A percentile compares a stretch with the other conserved stretches of the same genome.
Conservation (phyloP, 2,113 vertebrate genomes). For the Caranx ignobilis region DNA sequence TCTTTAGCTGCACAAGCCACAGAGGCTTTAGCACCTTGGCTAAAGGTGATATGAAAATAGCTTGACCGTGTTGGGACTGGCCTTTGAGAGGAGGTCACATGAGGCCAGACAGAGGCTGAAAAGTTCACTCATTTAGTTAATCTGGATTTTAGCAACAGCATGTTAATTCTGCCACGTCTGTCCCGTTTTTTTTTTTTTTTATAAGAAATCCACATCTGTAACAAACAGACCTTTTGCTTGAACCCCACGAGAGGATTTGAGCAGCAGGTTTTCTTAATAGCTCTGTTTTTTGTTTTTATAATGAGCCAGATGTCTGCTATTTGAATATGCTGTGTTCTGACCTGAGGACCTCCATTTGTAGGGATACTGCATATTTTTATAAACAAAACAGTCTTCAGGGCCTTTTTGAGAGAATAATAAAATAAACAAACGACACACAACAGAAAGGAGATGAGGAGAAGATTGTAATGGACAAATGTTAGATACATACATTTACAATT, state of each 20-base stretch:
- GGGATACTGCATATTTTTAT: neutral
- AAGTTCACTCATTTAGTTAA: slow-evolving; percentile 12
- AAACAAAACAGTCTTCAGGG: neutral
- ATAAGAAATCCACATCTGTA: neutral
- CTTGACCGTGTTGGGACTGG: neutral
- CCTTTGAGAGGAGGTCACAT: neutral
- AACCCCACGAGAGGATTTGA: neutral
- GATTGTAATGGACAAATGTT: too few relatives aligned
- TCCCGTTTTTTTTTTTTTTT: neutral
- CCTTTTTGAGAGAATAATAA: too few relatives aligned
- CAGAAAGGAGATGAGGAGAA: too few relatives aligned
- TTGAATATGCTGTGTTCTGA: neutral
- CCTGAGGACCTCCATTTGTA: neutral
- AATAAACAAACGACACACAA: too few relatives aligned
- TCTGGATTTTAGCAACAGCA: slow-evolving; percentile 15
- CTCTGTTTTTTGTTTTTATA: neutral
- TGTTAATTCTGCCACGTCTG: neutral
- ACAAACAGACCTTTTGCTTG: slow-evolving; percentile 2
- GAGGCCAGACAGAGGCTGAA: neutral
- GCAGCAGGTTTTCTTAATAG: neutral
- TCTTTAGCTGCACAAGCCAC: slow-evolving; percentile 1
- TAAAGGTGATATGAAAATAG: slow-evolving; percentile 13
- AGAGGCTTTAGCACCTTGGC: slow-evolving; percentile 12
- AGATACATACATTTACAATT: too few relatives aligned
- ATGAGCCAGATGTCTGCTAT: neutral